phyloP scores from a whole-genome alignment of 2,888 invertebrate species.

The Cephalotes varians region DNA sequence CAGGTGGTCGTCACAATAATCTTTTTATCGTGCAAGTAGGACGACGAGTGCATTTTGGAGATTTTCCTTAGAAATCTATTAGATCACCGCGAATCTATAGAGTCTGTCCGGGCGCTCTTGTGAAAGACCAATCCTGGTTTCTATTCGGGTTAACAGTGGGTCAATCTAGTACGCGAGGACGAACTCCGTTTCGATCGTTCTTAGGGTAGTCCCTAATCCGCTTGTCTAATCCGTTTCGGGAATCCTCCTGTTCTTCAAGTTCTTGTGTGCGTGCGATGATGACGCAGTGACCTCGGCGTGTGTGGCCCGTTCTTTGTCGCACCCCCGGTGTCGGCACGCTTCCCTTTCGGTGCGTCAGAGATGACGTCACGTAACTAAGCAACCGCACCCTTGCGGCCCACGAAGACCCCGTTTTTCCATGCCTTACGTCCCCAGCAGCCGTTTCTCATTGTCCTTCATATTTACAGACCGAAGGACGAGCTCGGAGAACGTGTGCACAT shows the following conservation, averaged over 20 bases:
- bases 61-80: conserved; percentile 4
- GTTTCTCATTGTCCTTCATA: conserved; percentile 60
- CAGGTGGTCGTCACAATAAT: background rate
- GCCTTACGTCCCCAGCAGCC: conserved; percentile 54
- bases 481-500: background rate
- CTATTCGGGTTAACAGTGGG: background rate
- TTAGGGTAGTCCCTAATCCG: background rate
- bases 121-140: conserved; percentile 5
- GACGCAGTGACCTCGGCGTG: conserved; percentile 72
- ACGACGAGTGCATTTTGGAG: conserved; percentile 1
- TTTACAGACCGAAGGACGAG: conserved; percentile 52
- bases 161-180: background rate
- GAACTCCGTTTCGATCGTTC: conserved; percentile 6
- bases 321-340: conserved; percentile 56
- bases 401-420: conserved; percentile 65
- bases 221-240: background rate
- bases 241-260: conserved; percentile 2
- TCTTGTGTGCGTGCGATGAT: conserved; percentile 53
- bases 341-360: conserved; percentile 74
- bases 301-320: conserved; percentile 59
- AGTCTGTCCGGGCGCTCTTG: background rate
- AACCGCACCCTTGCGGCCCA: conserved; percentile 76
- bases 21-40: background rate
- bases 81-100: background rate
- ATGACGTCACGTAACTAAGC: conserved; percentile 80